phyloP scores from a whole-genome alignment of 2,113 vertebrate genomes.

The Prinia subflava region DNA sequence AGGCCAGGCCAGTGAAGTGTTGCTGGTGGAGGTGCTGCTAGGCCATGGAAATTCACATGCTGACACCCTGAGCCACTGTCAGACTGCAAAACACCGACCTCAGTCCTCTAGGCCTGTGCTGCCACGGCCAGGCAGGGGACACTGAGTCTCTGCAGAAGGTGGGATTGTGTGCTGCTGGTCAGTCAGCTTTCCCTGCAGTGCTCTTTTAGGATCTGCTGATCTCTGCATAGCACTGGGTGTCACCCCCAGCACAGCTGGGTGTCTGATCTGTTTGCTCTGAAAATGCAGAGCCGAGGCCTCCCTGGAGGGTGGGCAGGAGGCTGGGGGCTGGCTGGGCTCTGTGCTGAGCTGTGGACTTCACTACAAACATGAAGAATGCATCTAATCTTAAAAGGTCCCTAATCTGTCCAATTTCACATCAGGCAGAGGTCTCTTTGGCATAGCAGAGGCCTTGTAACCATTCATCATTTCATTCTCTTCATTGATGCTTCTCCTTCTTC shows the following conservation, averaged over 20 bases:
- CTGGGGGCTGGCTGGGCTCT: not conserved
- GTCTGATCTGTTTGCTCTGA: not conserved
- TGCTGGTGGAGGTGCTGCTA: not conserved
- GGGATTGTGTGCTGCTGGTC: not conserved
- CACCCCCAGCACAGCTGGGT: fast-evolving
- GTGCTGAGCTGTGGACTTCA: not conserved
- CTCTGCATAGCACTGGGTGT: fast-evolving
- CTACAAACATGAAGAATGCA: not conserved
- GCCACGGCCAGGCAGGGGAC: not conserved
- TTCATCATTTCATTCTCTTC: not conserved
- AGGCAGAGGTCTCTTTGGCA: not conserved
- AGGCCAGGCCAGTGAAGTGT: not conserved
- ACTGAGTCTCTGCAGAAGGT: not conserved
- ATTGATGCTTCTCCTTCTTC: not conserved
- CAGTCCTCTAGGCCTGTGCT: not conserved
- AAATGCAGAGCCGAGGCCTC: not conserved
- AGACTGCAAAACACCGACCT: not conserved
- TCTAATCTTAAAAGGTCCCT: not conserved
- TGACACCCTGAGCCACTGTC: not conserved
- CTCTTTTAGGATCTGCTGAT: not conserved
- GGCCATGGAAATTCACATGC: not conserved
- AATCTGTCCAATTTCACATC: not conserved
- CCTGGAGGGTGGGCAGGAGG: not conserved
- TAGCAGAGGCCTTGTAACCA: not conserved
- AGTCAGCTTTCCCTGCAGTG: not conserved